Percentiles rank a stretch among this genome's conserved stretches.
phyloP scores from a whole-genome alignment of 1,140 invertebrate genomes.

The Myzus persicae region DNA sequence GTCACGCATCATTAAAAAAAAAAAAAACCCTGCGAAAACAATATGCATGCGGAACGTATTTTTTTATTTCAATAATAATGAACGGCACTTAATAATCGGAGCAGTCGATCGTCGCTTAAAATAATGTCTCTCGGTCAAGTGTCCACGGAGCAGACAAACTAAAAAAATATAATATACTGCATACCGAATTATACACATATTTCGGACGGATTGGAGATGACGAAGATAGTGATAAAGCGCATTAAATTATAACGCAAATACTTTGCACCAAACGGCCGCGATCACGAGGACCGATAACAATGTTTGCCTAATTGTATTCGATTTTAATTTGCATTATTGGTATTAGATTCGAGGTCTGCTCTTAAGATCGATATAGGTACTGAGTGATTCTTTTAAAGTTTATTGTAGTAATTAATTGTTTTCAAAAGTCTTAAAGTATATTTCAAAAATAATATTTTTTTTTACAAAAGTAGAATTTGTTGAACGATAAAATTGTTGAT shows the following conservation, averaged over 20 bases:
- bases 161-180: neutral
- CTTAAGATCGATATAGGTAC: neutral
- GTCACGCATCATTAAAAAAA: neutral
- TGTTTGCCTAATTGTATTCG: neutral
- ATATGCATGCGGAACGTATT: neutral
- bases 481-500: too few relatives aligned
- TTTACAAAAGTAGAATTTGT: too few relatives aligned
- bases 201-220: neutral
- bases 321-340: neutral
- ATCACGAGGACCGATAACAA: neutral
- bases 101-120: neutral
- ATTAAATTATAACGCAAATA: neutral
- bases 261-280: too few relatives aligned
- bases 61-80: neutral
- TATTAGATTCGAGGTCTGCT: neutral
- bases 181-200: neutral
- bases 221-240: neutral
- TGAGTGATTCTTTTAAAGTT: neutral
- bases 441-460: too few relatives aligned
- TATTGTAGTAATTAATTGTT: neutral
- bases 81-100: neutral
- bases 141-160: neutral
- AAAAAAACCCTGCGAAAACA: neutral
- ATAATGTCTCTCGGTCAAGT: neutral
- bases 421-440: too few relatives aligned